Base-by-base conservation (phyloP, 2,888 invertebrate genomes). In the Drosophila percnosoma region DNA sequence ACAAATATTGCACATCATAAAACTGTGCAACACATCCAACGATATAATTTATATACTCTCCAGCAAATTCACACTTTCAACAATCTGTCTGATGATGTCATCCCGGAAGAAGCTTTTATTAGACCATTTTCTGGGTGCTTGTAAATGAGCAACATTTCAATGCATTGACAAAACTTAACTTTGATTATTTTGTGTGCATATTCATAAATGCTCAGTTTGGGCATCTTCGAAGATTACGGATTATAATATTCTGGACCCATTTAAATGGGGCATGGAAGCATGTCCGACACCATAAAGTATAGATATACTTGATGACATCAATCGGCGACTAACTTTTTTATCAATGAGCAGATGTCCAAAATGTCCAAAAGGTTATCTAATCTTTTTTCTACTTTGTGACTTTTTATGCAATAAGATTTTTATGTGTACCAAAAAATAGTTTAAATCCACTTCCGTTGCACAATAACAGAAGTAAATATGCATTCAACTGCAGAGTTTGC, bases 21-120 rank as follows among this genome's bases (percentile, higher is more conserved):
- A 66, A 53, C 38, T 67, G 67, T 59, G 48, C 59, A 68, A 49
- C 24, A 54, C 40, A 49, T 48, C 38, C 49, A 34, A 36, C 13
- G 1, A 18, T 10, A 49, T 49, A 49, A 21, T 33, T 36, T 27
- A 48, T 34, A 48, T n/a, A 38, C 38, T 38, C 55, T 55, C 36
- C 36, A 36, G n/a, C 11, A 38, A 54, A 27, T 24, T 18, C 24
- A 36, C 36, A 38, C 31, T 13, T 29, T 61, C 33, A 13, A 27
- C 61, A 34, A 34, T 15, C 42, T n/a, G 36, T 18, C 21, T 18
- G 18, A 52, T 64, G 60, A 38, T 49, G 18, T 65, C 61, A 65
- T 49, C 31, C 10, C 6, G 15, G 5, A 34, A 15, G 36, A 18
- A 11, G 24, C 36, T 54, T 27, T 27, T 24, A 45, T 15, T 45